These are phyloP conservation scores for Albula glossodonta DNA, from an alignment of 2,113 vertebrate species.

Conservation along the genomic window DNA sequence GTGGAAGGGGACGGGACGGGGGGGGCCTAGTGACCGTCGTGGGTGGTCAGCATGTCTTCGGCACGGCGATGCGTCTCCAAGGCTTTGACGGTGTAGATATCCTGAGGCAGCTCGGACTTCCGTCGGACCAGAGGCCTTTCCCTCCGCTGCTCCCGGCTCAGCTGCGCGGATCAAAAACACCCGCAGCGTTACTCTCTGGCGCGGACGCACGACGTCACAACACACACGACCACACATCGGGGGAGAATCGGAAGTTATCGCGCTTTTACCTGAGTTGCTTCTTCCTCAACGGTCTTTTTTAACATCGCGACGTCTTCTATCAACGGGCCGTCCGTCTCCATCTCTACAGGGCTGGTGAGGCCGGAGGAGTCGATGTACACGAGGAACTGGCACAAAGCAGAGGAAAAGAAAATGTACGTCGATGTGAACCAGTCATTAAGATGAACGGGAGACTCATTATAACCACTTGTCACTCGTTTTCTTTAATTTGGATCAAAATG, in stretches of 20 bases:
- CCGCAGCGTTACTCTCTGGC: no score
- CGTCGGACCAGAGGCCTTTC: conserved; percentile 87
- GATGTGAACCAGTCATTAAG: no score
- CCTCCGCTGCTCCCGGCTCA: conserved; percentile 87
- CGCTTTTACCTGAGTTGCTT: conserved; percentile 87
- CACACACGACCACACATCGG: no score
- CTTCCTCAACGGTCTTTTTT: conserved; percentile 90
- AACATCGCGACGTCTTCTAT: conserved; percentile 94
- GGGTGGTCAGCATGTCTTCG: conserved; percentile 84
- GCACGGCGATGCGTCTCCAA: conserved; percentile 94
- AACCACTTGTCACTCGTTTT: no score
- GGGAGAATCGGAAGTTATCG: conserved; percentile 24
- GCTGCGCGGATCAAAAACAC: conserved; percentile 61
- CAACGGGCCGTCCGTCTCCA: conserved; percentile 93
- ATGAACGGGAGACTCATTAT: no score
- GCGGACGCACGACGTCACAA: no score
- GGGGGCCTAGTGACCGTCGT: conserved; percentile 80
- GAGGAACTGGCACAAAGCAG: conserved; percentile 82
- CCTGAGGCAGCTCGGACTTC: conserved; percentile 97
- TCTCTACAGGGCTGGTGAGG: conserved; percentile 87
- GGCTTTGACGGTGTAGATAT: conserved; percentile 97
- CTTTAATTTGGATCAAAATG: no score
- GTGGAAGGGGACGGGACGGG: conserved; percentile 25
- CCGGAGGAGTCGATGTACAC: conserved; percentile 82
- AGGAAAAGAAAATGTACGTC: conserved; percentile 46